phyloP scores from a whole-genome alignment of 92 coral and sea anemone genomes.

The Montipora capitata region DNA sequence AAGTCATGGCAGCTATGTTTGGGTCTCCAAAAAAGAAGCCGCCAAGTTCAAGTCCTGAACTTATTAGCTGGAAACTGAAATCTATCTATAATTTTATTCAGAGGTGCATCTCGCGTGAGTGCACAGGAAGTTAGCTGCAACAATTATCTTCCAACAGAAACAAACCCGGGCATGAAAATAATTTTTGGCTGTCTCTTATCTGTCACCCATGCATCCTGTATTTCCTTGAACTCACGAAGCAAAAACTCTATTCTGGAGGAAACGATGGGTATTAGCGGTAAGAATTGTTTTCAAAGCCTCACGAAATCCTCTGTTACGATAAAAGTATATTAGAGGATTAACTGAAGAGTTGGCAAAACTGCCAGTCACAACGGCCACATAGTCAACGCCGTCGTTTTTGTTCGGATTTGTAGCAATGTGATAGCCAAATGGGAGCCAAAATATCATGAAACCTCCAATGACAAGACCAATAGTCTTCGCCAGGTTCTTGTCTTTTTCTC shows the following conservation, averaged over 20 bases:
- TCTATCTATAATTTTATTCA: too few relatives aligned
- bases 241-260: neutral
- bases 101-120: too few relatives aligned
- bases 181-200: neutral
- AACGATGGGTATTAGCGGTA: neutral
- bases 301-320: constrained; percentile 71
- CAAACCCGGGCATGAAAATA: too few relatives aligned
- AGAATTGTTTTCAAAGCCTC: constrained; percentile 53
- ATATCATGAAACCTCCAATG: constrained; percentile 77
- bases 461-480: constrained; percentile 83
- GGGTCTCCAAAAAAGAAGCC: too few relatives aligned
- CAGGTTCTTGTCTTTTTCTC: constrained; percentile 71
- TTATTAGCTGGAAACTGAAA: too few relatives aligned
- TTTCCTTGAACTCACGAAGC: neutral
- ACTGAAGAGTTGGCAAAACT: constrained; percentile 82
- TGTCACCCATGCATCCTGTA: neutral
- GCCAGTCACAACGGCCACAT: constrained; percentile 69
- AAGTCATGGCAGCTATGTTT: too few relatives aligned
- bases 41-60: too few relatives aligned
- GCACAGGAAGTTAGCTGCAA: too few relatives aligned
- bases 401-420: constrained; percentile 61
- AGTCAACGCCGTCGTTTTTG: constrained; percentile 74
- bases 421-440: constrained; percentile 77
- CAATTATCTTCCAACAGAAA: too few relatives aligned
- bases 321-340: constrained; percentile 80